Evolutionary conservation across 2,888 invertebrate species (phyloP), one percentile per base, ranked within the genome.

Genomic region (Sinhomidia bicolor): DNA sequence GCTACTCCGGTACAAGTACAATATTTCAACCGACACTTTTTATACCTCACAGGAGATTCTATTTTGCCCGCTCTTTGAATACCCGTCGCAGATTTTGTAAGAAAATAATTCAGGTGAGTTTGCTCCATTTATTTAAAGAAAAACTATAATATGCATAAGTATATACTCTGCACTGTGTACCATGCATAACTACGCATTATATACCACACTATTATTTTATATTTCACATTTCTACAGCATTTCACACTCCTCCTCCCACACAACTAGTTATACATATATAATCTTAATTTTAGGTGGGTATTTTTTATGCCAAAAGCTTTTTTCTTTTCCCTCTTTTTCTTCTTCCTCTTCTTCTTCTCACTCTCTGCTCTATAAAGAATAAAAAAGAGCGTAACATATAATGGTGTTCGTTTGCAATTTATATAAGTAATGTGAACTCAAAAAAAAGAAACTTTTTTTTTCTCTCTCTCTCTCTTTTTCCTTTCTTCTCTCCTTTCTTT

Each of bases 91-190:
- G 93, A 32, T 90, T 92, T 78, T 92, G 93, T 79, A 92, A 92
- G 74, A 93, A 92, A 90, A 89, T 92, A 57, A 91, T 93, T 62
- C 92, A 92, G 92, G 93, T 93, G 86, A 62, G 80, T 85, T 20
- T 71, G 23, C 44, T 47, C 14, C 12, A n/a, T 74, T 44, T 23
- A 12, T 44, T 47, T 9, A n/a, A n/a, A n/a, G n/a, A n/a, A n/a
- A n/a, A n/a, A n/a, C n/a, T n/a, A n/a, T n/a, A n/a, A n/a, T n/a
- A n/a, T n/a, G n/a, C n/a, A n/a, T n/a, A n/a, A n/a, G n/a, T n/a
- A n/a, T n/a, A n/a, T n/a, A n/a, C n/a, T n/a, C n/a, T n/a, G n/a
- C n/a, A n/a, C n/a, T n/a, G n/a, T n/a, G n/a, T n/a, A n/a, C n/a
- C n/a, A n/a, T n/a, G n/a, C n/a, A n/a, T n/a, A n/a, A n/a, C n/a